Base-by-base conservation (phyloP, 2,797 vertebrate genomes). In the Schizopygopsis malacanthus region DNA sequence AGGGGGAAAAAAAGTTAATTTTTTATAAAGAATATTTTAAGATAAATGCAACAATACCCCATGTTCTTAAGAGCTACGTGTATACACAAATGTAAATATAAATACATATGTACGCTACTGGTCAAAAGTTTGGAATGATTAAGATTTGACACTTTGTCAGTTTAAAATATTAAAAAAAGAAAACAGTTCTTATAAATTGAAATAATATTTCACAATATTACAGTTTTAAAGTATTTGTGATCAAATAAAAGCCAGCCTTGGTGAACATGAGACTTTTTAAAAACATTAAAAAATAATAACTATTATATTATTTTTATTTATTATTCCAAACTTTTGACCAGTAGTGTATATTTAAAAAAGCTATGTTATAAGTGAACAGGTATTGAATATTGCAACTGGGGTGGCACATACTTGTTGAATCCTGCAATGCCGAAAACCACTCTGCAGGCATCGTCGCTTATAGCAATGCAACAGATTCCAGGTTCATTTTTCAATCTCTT, bases 401-500 rank as follows among this genome's bases (percentile, higher is more conserved):
- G 45, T 77, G 22, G 6, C 71, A 70, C 89, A 90, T 91, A 95
- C 91, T 85, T 90, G 72, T 94, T 95, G 89, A 88, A 87, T 73
- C 90, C 88, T 45, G 80, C 50, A 72, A 93, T 89, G 65, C 90
- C 91, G 87, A 95, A 95, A 22, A 69, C 89, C 16, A 87, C 91
- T 87, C 90, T 91, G 85, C 75, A 90, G 59, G 90, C 92, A 25
- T 88, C 54, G 33, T 89, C 88, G 25, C 87, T 93, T 82, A 94
- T 80, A 25, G 91, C 93, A 39, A 93, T 78, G 67, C 92, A 95
- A 76, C 94, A 94, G 7, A 93, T 90, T 70, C 91, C 90, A 77
- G 92, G 84, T 70, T 94, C 83, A 28, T 94, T 93, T 92, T 86
- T 91, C 87, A 93, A 67, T 86, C 87, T 87, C 79, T 92, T 95